Percentiles rank a stretch among this genome's conserved stretches.
phyloP scores from a whole-genome alignment of 2,797 vertebrate genomes.

The Crypturellus tataupa region DNA sequence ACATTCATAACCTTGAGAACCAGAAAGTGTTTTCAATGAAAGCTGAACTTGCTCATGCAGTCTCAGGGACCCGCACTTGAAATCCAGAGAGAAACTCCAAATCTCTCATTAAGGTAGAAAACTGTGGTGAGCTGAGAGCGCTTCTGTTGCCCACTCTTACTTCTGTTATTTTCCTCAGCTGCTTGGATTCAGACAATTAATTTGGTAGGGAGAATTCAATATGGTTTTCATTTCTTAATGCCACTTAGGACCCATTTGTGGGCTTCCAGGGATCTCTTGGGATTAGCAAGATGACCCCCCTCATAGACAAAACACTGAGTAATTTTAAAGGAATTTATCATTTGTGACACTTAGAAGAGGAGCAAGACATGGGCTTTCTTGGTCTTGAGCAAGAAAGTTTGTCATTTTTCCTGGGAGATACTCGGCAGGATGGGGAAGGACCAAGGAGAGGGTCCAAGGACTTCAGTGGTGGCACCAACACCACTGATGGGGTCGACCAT shows the following conservation, averaged over 20 bases:
- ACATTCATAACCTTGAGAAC: fast-evolving
- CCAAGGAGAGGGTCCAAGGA: background rate
- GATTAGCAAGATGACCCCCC: background rate
- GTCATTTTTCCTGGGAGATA: background rate
- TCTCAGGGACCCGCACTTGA: background rate
- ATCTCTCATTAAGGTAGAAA: background rate
- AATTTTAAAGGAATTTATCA: background rate
- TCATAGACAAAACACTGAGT: background rate
- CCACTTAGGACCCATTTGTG: background rate
- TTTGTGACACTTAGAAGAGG: background rate
- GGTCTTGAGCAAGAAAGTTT: background rate
- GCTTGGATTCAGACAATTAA: background rate
- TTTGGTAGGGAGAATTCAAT: background rate
- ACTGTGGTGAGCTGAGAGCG: background rate
- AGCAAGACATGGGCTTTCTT: background rate
- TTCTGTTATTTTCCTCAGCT: background rate
- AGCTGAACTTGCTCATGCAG: background rate
- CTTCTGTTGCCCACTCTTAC: background rate
- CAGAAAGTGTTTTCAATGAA: background rate
- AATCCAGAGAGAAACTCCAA: background rate
- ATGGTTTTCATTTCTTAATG: background rate
- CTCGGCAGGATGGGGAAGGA: background rate
- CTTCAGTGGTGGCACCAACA: background rate
- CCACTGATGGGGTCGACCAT: background rate
- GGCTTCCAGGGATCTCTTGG: background rate